Base-by-base conservation (phyloP, 2,888 invertebrate species). In the Megalurothrips usitatus region DNA sequence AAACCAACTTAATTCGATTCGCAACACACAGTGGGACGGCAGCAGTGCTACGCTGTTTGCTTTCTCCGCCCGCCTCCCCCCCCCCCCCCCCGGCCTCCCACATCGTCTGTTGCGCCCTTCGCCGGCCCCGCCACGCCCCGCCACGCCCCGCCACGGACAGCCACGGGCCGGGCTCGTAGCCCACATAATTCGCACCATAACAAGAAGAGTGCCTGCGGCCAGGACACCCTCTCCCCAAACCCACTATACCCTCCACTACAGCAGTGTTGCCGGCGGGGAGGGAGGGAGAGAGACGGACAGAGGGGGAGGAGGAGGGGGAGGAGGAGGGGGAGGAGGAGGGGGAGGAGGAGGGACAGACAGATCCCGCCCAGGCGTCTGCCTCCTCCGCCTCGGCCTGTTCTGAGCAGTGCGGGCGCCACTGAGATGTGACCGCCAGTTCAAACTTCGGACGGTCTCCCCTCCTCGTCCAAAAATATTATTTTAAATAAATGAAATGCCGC, bases 111-210 rank as follows among this genome's bases (percentile, higher is more conserved):
- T 75, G 68, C 26, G 58, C 58, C 19, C 34, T 43, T 43, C 34
- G 34, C 34, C 58, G 14, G 58, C 58, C 58, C 58, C 58, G 14
- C 14, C 58, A n/a, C 68, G 68, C 68, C 68, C 68, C 68, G 23
- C 68, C 68, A 23, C 68, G 68, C 68, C 68, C 68, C 68, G 23
- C 68, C 68, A 23, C 68, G 68, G n/a, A n/a, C n/a, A n/a, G n/a
- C 23, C 68, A 3, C 68, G 68, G n/a, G 68, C 23, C 23, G 23
- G 11, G 68, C 68, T 26, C 68, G 68, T 26, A 75, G 23, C 23
- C 68, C 68, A 75, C 68, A 75, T 75, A 75, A 75, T 75, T 75
- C 68, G 68, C 68, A 26, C 68, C 68, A 75, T 75, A 75, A 75
- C 68, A 75, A 75, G 68, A 75, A 75, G 68, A 75, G 68, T 26